A percentile compares a stretch with the other conserved stretches of the same genome.
Evolutionary conservation across 92 coral and sea anemone species (phyloP).

Genomic region (Virgularia gustaviana): DNA sequence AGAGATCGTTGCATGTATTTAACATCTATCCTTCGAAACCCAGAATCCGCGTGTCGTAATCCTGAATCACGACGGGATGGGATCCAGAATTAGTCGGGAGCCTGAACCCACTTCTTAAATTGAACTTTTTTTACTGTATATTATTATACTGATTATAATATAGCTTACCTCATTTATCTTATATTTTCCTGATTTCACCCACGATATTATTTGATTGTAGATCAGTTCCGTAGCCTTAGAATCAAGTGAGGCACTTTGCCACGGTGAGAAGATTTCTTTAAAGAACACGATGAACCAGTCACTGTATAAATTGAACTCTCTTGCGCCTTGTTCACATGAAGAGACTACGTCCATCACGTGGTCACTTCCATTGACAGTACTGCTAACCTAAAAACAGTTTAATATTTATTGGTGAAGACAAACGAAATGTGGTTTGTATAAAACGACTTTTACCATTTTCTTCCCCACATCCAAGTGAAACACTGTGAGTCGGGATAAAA

Average conservation of each 20-base stretch:
- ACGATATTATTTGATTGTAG: constrained; percentile 28
- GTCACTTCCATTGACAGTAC: constrained; percentile 74
- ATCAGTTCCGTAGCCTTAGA: constrained; percentile 20
- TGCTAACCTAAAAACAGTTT: constrained; percentile 52
- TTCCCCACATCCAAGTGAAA: neutral
- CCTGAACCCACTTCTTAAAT: too few relatives aligned
- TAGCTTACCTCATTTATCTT: constrained; percentile 22
- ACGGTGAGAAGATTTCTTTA: constrained; percentile 75
- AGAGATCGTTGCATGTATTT: too few relatives aligned
- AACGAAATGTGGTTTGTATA: neutral
- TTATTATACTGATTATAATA: too few relatives aligned
- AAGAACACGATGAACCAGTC: constrained; percentile 60
- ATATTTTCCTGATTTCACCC: constrained; percentile 4
- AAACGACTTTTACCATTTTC: neutral
- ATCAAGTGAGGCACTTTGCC: constrained; percentile 20
- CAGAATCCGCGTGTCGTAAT: too few relatives aligned
- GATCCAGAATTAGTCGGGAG: too few relatives aligned
- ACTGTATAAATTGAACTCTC: constrained; percentile 21
- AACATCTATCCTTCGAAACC: too few relatives aligned
- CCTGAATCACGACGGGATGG: too few relatives aligned
- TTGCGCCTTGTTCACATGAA: constrained; percentile 75
- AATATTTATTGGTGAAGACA: too few relatives aligned
- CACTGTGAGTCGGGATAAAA: neutral
- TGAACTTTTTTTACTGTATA: too few relatives aligned
- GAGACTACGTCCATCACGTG: constrained; percentile 72